Percentiles rank a stretch among this genome's conserved stretches.
Evolutionary conservation across 37 sponge, comb jelly and placozoan species (phyloP).

Genomic region (Halisarca cf. caerulea): DNA sequence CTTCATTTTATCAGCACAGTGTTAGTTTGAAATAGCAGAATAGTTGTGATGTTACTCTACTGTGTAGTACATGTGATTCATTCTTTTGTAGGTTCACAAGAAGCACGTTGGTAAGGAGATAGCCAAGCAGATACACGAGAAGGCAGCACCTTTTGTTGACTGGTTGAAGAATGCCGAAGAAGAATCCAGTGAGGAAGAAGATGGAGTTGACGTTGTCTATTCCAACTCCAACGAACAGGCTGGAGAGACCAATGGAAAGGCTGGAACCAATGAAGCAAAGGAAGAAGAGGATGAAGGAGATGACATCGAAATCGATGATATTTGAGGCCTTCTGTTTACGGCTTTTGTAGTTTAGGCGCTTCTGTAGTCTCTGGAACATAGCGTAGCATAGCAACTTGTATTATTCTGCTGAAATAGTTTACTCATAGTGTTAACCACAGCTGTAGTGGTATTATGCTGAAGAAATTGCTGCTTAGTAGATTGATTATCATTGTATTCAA

Average conservation of each 20-base stretch:
- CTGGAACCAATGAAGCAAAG: neutral
- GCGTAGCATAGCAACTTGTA: too few species aligned
- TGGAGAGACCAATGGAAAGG: neutral
- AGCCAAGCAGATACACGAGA: constrained; percentile 74
- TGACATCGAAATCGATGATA: constrained; percentile 19
- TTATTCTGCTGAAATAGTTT: too few species aligned
- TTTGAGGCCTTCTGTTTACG: neutral
- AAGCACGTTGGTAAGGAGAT: constrained; percentile 73
- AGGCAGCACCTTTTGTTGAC: constrained; percentile 78
- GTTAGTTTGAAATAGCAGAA: too few species aligned
- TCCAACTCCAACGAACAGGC: neutral
- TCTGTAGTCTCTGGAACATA: too few species aligned
- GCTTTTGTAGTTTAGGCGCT: too few species aligned
- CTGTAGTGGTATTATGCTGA: too few species aligned
- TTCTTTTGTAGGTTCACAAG: constrained; percentile 71
- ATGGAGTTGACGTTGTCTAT: constrained; percentile 43
- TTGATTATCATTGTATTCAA: too few species aligned
- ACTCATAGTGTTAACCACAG: too few species aligned
- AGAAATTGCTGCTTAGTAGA: too few species aligned
- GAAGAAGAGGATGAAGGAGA: constrained; percentile 47
- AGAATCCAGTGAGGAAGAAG: constrained; percentile 77
- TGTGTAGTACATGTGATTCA: too few species aligned
- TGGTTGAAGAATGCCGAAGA: constrained; percentile 97
- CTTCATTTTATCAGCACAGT: too few species aligned
- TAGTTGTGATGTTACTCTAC: too few species aligned